Percentiles rank a stretch among this genome's conserved stretches.
Evolutionary conservation across 2,113 vertebrate genomes (phyloP).

Genomic region (Orycteropus afer): DNA sequence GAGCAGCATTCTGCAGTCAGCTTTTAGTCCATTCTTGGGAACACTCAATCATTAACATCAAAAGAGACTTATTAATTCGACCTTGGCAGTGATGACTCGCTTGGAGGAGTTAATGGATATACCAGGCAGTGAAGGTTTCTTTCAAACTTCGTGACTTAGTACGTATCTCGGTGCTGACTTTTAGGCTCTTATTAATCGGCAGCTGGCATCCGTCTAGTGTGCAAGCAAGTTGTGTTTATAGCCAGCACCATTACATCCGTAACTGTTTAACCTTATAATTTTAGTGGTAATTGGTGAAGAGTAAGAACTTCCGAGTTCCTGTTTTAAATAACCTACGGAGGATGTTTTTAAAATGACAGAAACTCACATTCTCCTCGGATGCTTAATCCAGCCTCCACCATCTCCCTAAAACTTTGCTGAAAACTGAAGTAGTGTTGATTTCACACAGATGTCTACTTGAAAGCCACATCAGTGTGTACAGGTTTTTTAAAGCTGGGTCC

Average conservation of each 20-base stretch:
- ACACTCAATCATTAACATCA: conserved; percentile 52
- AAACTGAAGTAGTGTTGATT: conserved; percentile 10
- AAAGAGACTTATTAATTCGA: neutral
- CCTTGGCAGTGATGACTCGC: neutral
- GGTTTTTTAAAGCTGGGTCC: neutral
- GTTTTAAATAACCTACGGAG: neutral
- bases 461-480: neutral
- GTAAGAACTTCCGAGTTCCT: neutral
- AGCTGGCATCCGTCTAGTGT: neutral
- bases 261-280: neutral
- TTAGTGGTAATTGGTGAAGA: neutral
- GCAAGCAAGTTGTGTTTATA: neutral
- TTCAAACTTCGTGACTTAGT: neutral
- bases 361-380: neutral
- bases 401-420: neutral
- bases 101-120: neutral
- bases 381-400: neutral
- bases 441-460: neutral
- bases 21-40: neutral
- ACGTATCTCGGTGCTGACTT: neutral
- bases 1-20: neutral
- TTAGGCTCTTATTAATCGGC: neutral
- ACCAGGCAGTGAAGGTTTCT: neutral
- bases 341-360: conserved; percentile 48
- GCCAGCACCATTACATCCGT: neutral